Conservation (phyloP, 2,888 invertebrate genomes). For the Oscheius myriophilus region DNA sequence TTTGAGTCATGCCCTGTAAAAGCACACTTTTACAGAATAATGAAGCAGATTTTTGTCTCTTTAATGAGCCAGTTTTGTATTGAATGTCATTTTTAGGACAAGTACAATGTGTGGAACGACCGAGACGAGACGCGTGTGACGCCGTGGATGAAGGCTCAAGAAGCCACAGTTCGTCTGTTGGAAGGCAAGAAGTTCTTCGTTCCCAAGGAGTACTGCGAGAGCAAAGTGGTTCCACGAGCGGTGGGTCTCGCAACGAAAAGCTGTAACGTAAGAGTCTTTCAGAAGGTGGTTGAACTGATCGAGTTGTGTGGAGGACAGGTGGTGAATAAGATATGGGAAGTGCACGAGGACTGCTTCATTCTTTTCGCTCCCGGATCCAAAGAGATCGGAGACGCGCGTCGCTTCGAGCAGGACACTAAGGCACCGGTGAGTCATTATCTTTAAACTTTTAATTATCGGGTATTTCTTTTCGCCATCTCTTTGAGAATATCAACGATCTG, state of each 20-base stretch:
- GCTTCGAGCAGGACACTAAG: slow-evolving; percentile 29
- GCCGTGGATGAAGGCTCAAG: not conserved
- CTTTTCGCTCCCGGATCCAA: slow-evolving; percentile 37
- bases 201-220: not conserved
- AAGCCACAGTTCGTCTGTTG: not conserved
- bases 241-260: not conserved
- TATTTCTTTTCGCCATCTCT: no score
- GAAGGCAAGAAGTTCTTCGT: slow-evolving; percentile 4
- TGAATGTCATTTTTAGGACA: not conserved
- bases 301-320: slow-evolving; percentile 36
- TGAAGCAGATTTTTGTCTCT: no score
- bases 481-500: no score
- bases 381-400: slow-evolving; percentile 21
- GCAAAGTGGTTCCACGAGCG: not conserved
- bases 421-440: slow-evolving; percentile 26
- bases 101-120: not conserved
- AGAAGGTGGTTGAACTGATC: slow-evolving; percentile 39
- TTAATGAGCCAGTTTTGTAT: no score
- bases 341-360: slow-evolving; percentile 33
- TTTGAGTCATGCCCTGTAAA: no score
- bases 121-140: not conserved
- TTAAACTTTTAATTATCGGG: no score
- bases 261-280: not conserved
- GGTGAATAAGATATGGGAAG: slow-evolving; percentile 26
- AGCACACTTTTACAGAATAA: no score